phyloP scores from a whole-genome alignment of 1,140 invertebrate genomes.

The Pygmarrhopalites habei region DNA sequence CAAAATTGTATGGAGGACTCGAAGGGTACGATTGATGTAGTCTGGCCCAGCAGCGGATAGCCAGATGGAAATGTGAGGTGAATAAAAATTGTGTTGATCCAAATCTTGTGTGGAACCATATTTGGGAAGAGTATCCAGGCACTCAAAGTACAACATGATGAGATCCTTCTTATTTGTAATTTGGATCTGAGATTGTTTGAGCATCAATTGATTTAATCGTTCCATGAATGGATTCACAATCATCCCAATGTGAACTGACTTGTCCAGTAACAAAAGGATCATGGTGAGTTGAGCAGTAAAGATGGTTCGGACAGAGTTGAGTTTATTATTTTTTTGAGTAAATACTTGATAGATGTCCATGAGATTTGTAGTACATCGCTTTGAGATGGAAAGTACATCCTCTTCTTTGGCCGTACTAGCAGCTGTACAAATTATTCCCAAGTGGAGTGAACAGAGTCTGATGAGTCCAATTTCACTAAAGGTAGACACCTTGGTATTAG shows the following conservation, averaged over 20 bases:
- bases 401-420: background rate
- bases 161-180: background rate
- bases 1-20: background rate
- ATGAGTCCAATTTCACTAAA: constrained; percentile 2
- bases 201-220: background rate
- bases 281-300: background rate
- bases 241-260: background rate
- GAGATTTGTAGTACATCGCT: background rate
- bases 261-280: background rate
- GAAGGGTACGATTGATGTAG: background rate
- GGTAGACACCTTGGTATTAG: background rate
- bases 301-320: background rate
- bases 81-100: background rate
- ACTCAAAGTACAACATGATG: constrained; percentile 1
- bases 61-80: background rate
- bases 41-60: background rate
- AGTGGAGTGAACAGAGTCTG: background rate
- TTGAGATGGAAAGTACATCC: background rate
- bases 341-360: too few relatives aligned
- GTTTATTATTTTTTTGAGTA: background rate
- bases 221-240: background rate
- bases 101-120: background rate
- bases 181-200: background rate
- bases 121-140: constrained; percentile 1
- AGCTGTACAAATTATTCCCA: too few relatives aligned